These are phyloP conservation scores for Buteo buteo DNA, from an alignment of 2,113 vertebrate species.

Conservation along the genomic window DNA sequence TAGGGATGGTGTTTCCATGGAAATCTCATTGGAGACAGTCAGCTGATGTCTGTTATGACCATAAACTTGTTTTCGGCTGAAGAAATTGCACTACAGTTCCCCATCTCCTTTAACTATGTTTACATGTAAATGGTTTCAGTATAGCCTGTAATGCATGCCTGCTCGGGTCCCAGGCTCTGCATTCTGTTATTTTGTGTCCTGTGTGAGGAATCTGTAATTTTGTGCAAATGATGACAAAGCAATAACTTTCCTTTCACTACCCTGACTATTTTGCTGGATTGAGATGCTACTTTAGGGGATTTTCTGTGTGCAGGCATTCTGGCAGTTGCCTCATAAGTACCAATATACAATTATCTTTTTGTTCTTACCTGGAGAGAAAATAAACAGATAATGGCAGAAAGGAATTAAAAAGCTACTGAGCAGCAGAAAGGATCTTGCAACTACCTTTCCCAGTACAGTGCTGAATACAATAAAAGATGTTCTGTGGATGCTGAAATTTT, in stretches of 20 bases:
- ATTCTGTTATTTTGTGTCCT: not conserved
- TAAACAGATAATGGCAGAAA: not conserved
- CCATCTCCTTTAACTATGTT: not conserved
- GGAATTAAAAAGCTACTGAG: not conserved
- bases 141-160: not conserved
- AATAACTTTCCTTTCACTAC: not conserved
- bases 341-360: not conserved
- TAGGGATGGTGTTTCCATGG: slow-evolving; percentile 89
- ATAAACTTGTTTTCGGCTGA: slow-evolving; percentile 48
- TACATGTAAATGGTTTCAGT: not conserved
- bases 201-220: not conserved
- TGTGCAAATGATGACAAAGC: not conserved
- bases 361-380: not conserved
- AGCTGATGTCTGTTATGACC: slow-evolving; percentile 83
- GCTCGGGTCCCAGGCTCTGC: not conserved
- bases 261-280: not conserved
- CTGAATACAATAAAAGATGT: not conserved
- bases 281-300: not conserved
- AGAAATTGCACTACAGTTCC: not conserved
- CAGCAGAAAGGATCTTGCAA: not conserved
- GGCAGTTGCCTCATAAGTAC: not conserved
- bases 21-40: slow-evolving; percentile 79
- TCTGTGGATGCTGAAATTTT: not conserved
- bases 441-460: not conserved
- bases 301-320: not conserved